Base-by-base conservation (phyloP, 2,888 invertebrate species). In the Euzophera pinguis region DNA sequence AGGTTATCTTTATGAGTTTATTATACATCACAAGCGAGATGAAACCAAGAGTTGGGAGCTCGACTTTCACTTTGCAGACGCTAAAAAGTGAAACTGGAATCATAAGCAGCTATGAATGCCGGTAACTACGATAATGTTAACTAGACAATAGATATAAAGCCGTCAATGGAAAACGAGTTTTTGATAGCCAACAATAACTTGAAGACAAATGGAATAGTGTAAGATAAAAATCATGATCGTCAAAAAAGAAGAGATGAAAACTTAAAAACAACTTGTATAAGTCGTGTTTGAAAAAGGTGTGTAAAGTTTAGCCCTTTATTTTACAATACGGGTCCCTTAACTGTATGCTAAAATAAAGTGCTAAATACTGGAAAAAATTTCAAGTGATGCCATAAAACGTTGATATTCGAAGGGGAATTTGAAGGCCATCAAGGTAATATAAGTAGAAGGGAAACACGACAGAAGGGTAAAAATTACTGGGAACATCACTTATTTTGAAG, bases 1-100 rank as follows among this genome's bases (percentile, higher is more conserved):
- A 60, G 59, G 62, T 64, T 62, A 56, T 59, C 59, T 61, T 70
- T 65, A 71, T 67, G 64, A 64, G 58, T 63, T 59, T 64, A 67
- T 65, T 67, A 67, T 61, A 63, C 71, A 69, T 22, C 48, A 48
- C 66, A 62, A 71, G 62, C 64, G 65, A 67, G 69, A 82, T 66
- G 81, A 86, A 84, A 84, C 83, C 80, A 86, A 85, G 76, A 83
- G 83, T 82, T 77, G 73, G 75, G 75, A 78, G 66, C 73, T 71
- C 74, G 65, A 86, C 89, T 89, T 89, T 89, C 89, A 83, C 89
- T 79, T 57, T 70, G 65, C 68, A 77, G 71, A 81, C 74, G 83
- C 84, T 88, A 87, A 88, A 89, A 88, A 50, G 89, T 87, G 88
- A 89, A 89, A 89, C 83, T 82, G 83, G 73, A 79, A 80, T 75